Evolutionary conservation across 2,113 vertebrate species (phyloP).

Genomic region (Mustela nigripes): DNA sequence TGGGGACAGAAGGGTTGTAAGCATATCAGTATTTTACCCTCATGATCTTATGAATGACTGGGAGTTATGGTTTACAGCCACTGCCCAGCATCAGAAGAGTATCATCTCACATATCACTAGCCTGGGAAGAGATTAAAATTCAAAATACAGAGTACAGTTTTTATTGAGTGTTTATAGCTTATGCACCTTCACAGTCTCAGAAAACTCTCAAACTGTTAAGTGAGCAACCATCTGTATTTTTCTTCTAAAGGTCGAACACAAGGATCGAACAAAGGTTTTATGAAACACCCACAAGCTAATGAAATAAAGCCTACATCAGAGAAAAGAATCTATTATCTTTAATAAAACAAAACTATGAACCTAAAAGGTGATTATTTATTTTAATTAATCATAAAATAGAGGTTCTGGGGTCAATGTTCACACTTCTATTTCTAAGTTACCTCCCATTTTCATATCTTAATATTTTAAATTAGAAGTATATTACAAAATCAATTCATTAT

Average conservation of each 20-base stretch:
- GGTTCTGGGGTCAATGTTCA: not conserved
- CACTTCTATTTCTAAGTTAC: not conserved
- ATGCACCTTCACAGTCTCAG: not conserved
- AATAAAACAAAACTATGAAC: constrained; percentile 57
- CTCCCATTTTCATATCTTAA: not conserved
- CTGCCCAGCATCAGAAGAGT: not conserved
- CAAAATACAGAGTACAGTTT: not conserved
- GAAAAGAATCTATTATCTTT: constrained; percentile 27
- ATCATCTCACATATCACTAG: not conserved
- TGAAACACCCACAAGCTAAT: constrained; percentile 3
- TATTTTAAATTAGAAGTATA: constrained; percentile 14
- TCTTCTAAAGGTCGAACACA: constrained; percentile 5
- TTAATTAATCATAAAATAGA: constrained; percentile 49
- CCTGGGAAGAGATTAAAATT: not conserved
- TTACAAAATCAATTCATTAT: constrained; percentile 9
- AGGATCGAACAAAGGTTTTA: not conserved
- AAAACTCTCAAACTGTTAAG: not conserved
- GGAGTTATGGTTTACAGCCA: not conserved
- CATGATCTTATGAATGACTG: not conserved
- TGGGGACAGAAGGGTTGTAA: not conserved
- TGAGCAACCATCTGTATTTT: not conserved
- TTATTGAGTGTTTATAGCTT: not conserved
- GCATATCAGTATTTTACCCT: not conserved
- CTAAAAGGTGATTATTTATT: constrained; percentile 29
- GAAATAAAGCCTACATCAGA: not conserved